Percentiles rank a stretch among this genome's conserved stretches.
Evolutionary conservation across 2,797 vertebrate genomes (phyloP).

Genomic region (Moxostoma hubbsi): DNA sequence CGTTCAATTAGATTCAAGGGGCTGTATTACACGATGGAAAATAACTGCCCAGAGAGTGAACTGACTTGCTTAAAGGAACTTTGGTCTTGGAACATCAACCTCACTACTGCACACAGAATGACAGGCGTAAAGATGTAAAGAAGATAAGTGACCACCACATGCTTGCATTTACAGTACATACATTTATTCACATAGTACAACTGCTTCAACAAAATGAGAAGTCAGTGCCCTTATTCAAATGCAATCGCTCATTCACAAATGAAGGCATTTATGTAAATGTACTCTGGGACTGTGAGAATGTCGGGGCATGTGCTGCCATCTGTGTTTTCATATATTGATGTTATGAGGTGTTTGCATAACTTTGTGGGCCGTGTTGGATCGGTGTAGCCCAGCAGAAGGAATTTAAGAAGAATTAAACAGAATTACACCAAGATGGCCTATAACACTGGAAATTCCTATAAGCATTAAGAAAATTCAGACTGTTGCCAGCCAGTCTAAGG

Average conservation of each 20-base stretch:
- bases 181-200: constrained; percentile 45
- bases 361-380: not conserved
- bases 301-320: constrained; percentile 1
- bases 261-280: constrained; percentile 4
- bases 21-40: too few species aligned
- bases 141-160: constrained; percentile 19
- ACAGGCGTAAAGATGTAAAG: not conserved
- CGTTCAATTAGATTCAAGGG: too few species aligned
- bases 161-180: constrained; percentile 58
- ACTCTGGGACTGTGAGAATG: not conserved
- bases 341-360: not conserved
- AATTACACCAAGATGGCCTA: too few species aligned
- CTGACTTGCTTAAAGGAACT: too few species aligned
- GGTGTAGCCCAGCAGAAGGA: too few species aligned
- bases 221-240: constrained; percentile 40
- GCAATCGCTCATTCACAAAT: constrained; percentile 3
- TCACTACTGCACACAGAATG: not conserved
- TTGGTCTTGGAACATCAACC: too few species aligned
- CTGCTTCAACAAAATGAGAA: constrained; percentile 41
- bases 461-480: too few species aligned
- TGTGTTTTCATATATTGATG: constrained; percentile 30
- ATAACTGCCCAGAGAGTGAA: too few species aligned
- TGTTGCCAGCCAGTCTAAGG: too few species aligned
- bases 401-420: too few species aligned
- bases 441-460: too few species aligned